Conservation (phyloP, 1,140 invertebrate genomes). For the Thaumetopoea pityocampa region DNA sequence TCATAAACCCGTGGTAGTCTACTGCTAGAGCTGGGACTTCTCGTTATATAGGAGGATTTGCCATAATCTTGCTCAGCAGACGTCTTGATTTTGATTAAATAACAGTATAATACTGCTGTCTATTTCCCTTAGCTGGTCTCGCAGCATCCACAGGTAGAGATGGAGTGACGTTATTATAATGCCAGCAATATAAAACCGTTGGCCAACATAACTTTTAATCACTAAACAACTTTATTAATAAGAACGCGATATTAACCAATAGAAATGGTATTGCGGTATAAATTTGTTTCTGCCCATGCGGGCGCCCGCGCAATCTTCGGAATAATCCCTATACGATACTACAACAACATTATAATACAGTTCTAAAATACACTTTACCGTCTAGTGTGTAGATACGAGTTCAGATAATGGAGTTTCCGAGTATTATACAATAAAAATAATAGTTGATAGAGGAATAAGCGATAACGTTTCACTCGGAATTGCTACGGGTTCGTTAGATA, state of each 20-base stretch:
- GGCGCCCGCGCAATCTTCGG: slow-evolving; percentile 38
- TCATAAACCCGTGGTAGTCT: too few species aligned
- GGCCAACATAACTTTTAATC: slow-evolving; percentile 39
- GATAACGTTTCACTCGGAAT: slow-evolving; percentile 23
- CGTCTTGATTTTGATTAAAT: too few species aligned
- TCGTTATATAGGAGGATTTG: too few species aligned
- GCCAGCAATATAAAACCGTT: slow-evolving; percentile 44
- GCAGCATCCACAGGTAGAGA: too few species aligned
- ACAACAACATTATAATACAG: slow-evolving; percentile 8
- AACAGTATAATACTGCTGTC: too few species aligned
- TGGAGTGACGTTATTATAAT: too few species aligned
- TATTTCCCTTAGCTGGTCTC: too few species aligned
- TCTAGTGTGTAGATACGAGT: not conserved
- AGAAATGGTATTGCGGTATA: slow-evolving; percentile 50
- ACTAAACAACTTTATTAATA: slow-evolving; percentile 55
- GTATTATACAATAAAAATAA: slow-evolving; percentile 16
- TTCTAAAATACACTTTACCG: slow-evolving; percentile 16
- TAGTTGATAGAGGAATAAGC: slow-evolving; percentile 30
- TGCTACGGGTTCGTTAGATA: slow-evolving; percentile 20
- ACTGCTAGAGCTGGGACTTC: too few species aligned
- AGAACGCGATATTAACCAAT: slow-evolving; percentile 51
- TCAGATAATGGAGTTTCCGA: not conserved
- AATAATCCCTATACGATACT: not conserved
- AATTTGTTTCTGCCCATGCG: slow-evolving; percentile 43
- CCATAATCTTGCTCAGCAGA: too few species aligned